These are phyloP conservation scores for Lasiommata megera DNA, from an alignment of 2,888 invertebrate genomes.

Conservation along the genomic window DNA sequence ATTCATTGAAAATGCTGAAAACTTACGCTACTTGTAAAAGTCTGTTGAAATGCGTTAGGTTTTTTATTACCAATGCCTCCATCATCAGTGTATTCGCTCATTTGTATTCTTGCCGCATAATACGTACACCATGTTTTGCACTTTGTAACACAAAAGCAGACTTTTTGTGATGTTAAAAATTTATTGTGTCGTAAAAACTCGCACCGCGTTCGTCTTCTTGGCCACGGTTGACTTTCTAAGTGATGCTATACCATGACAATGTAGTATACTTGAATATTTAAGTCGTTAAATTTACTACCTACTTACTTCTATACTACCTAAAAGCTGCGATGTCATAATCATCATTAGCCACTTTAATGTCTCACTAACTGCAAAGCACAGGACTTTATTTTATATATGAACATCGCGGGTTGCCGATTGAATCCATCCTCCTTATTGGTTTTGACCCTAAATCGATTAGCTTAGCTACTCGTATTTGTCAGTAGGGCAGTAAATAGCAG, in stretches of 20 bases:
- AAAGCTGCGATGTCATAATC: not conserved
- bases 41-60: not conserved
- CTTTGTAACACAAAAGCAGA: conserved; percentile 42
- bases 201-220: conserved; percentile 57
- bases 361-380: too few relatives aligned
- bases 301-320: not conserved
- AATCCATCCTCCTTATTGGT: too few relatives aligned
- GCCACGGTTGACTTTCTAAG: conserved; percentile 47
- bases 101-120: conserved; percentile 13
- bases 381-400: too few relatives aligned
- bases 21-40: too few relatives aligned
- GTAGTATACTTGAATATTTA: conserved; percentile 1
- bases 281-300: not conserved
- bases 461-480: too few relatives aligned
- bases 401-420: too few relatives aligned
- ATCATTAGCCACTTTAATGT: too few relatives aligned
- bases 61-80: not conserved
- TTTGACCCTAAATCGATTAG: too few relatives aligned
- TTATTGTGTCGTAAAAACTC: conserved; percentile 72
- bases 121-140: conserved; percentile 9
- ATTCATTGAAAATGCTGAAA: too few relatives aligned
- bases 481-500: too few relatives aligned
- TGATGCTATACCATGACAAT: conserved; percentile 43
- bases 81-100: conserved; percentile 2
- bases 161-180: conserved; percentile 74